Evolutionary conservation across 2,113 vertebrate species (phyloP).

Genomic region (Bubo bubo): DNA sequence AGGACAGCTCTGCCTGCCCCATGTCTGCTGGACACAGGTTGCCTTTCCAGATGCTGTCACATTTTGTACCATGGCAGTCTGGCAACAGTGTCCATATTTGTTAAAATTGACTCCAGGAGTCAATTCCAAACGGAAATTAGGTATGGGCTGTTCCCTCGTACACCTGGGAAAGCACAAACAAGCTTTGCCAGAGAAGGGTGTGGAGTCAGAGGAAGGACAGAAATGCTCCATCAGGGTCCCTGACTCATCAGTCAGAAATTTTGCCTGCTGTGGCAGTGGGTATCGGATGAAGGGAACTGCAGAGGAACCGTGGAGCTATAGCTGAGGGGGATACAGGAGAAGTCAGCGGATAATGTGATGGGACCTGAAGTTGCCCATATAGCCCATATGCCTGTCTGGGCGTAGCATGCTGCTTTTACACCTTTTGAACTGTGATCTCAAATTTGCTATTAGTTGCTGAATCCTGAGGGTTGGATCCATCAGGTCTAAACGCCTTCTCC

Average conservation of each 20-base stretch:
- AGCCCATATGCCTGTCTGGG: fast-evolving
- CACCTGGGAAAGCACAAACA: background rate
- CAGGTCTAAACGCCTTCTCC: background rate
- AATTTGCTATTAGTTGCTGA: background rate
- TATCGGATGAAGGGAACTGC: background rate
- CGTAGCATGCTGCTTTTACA: background rate
- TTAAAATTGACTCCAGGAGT: background rate
- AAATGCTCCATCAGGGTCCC: background rate
- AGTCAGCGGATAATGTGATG: background rate
- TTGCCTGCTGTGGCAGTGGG: background rate
- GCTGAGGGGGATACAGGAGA: background rate
- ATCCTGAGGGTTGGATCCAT: background rate
- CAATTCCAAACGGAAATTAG: background rate
- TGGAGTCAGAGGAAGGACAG: background rate
- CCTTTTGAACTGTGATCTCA: background rate
- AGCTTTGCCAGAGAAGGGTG: background rate
- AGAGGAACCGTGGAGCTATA: background rate
- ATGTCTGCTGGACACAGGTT: background rate
- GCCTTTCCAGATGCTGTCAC: background rate
- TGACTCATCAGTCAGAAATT: background rate
- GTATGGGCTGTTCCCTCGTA: background rate
- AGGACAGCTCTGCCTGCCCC: background rate
- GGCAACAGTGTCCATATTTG: background rate
- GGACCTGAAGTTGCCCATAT: background rate
- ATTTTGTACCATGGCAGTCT: fast-evolving